Evolutionary conservation across 2,888 invertebrate genomes (phyloP).

Genomic region (Clanis bilineata): DNA sequence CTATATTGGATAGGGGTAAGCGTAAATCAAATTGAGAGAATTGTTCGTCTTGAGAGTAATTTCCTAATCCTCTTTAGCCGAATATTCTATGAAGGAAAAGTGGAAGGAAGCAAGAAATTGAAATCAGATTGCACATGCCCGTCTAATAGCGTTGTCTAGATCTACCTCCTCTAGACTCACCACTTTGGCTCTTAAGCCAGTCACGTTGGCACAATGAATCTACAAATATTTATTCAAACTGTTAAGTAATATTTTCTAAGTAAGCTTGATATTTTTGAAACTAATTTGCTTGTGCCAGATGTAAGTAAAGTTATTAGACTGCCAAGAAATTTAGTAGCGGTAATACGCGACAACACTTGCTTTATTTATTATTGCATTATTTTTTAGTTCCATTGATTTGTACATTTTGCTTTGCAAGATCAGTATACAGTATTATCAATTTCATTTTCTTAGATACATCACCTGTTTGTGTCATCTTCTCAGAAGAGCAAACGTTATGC

Average conservation of each 20-base stretch:
- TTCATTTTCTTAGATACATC: no score
- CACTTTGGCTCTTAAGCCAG: slow-evolving; percentile 79
- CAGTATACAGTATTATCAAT: no score
- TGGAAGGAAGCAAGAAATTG: slow-evolving; percentile 49
- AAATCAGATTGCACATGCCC: slow-evolving; percentile 62
- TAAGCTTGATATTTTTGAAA: neutral
- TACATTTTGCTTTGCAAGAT: neutral
- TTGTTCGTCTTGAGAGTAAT: slow-evolving; percentile 20
- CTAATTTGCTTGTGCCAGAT: neutral
- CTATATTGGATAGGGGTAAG: slow-evolving; percentile 37
- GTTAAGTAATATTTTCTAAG: slow-evolving; percentile 34
- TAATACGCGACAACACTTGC: neutral
- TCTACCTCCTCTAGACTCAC: slow-evolving; percentile 79
- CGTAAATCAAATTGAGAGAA: slow-evolving; percentile 34
- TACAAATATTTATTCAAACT: slow-evolving; percentile 65
- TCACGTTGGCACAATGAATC: slow-evolving; percentile 81
- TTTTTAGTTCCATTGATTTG: no score
- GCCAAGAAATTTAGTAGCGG: neutral
- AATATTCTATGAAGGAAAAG: slow-evolving; percentile 42
- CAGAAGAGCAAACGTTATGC: slow-evolving; percentile 88
- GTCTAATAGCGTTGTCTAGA: slow-evolving; percentile 70
- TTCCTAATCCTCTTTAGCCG: slow-evolving; percentile 31
- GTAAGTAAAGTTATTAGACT: neutral
- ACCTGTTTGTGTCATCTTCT: slow-evolving; percentile 95
- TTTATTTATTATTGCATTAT: no score